phyloP scores from a whole-genome alignment of 2,888 invertebrate genomes.

The Nematopogon swammerdamellus region DNA sequence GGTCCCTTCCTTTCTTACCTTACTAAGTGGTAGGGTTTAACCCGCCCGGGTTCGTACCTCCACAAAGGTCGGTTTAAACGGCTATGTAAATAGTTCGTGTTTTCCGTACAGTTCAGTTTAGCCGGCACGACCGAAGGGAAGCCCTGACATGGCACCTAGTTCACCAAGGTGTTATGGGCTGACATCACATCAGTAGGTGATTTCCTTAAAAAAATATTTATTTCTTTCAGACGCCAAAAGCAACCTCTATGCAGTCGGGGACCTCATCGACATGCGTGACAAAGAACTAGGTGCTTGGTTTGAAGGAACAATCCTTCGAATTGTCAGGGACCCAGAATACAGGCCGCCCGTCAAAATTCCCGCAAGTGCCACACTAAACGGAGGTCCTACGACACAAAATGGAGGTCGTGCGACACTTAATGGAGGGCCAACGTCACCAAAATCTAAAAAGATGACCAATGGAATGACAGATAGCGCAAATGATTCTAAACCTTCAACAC shows the following conservation, averaged over 20 bases:
- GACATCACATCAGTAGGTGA: no score
- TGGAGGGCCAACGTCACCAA: slow-evolving; percentile 10
- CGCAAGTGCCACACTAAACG: slow-evolving; percentile 1
- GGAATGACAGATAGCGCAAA: slow-evolving; percentile 18
- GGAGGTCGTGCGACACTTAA: slow-evolving; percentile 2
- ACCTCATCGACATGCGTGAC: slow-evolving; percentile 65
- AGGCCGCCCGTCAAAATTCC: background rate
- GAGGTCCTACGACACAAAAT: slow-evolving; percentile 11
- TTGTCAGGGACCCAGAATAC: slow-evolving; percentile 33
- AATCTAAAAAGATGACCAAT: slow-evolving; percentile 6
- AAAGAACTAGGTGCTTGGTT: slow-evolving; percentile 68
- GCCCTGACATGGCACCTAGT: no score
- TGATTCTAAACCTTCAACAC: slow-evolving; percentile 25
- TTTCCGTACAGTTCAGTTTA: no score
- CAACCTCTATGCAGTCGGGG: slow-evolving; percentile 54
- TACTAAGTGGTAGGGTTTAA: no score
- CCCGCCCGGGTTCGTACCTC: no score
- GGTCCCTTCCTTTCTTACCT: no score
- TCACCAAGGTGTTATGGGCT: no score
- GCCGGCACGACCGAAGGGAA: no score
- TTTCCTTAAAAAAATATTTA: background rate
- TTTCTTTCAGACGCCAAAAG: slow-evolving; percentile 35
- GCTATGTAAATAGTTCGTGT: no score
- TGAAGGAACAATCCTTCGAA: slow-evolving; percentile 62
- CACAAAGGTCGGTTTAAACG: no score